A percentile compares a stretch with the other conserved stretches of the same genome.
These are phyloP conservation scores for Chrysaora quinquecirrha DNA, from an alignment of 30 jellyfish, hydroid and myxozoan genomes.

Conservation along the genomic window DNA sequence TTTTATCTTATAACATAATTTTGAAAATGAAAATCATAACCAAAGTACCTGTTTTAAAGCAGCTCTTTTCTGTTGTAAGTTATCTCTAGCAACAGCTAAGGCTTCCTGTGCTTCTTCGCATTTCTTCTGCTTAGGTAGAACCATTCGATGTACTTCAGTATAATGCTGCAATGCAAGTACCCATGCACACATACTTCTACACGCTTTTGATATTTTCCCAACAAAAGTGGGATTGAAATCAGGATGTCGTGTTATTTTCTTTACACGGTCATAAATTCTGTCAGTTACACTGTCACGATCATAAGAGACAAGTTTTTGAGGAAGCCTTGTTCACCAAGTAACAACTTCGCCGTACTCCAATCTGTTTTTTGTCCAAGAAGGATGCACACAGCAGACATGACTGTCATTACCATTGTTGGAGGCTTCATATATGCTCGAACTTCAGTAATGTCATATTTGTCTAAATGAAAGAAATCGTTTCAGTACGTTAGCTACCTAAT, in stretches of 20 bases:
- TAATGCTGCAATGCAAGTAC: conserved; percentile 88
- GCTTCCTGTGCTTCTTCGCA: conserved; percentile 92
- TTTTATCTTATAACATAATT: no score
- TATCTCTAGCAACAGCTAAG: conserved; percentile 62
- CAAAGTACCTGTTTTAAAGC: conserved; percentile 80
- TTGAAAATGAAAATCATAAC: no score
- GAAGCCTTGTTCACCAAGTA: conserved; percentile 90
- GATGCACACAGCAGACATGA: conserved; percentile 94
- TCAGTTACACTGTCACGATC: conserved; percentile 78
- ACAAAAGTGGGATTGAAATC: conserved; percentile 88
- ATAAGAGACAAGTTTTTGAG: conserved; percentile 71
- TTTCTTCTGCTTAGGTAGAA: conserved; percentile 80
- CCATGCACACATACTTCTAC: conserved; percentile 96
- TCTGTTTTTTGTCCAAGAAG: conserved; percentile 88
- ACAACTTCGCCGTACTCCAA: conserved; percentile 85
- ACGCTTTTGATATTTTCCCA: conserved; percentile 91
- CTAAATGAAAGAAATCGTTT: conserved; percentile 20
- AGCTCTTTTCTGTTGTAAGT: conserved; percentile 63
- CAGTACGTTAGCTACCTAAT: neutral
- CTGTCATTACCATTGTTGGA: conserved; percentile 95
- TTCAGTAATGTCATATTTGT: conserved; percentile 86
- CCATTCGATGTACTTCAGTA: conserved; percentile 87
- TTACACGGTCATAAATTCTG: conserved; percentile 71
- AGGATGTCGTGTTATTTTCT: conserved; percentile 77
- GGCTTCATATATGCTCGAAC: conserved; percentile 92